A percentile compares a stretch with the other conserved stretches of the same genome.
Conservation (phyloP, 2,113 vertebrate species). For the Mastomys natalensis region DNA sequence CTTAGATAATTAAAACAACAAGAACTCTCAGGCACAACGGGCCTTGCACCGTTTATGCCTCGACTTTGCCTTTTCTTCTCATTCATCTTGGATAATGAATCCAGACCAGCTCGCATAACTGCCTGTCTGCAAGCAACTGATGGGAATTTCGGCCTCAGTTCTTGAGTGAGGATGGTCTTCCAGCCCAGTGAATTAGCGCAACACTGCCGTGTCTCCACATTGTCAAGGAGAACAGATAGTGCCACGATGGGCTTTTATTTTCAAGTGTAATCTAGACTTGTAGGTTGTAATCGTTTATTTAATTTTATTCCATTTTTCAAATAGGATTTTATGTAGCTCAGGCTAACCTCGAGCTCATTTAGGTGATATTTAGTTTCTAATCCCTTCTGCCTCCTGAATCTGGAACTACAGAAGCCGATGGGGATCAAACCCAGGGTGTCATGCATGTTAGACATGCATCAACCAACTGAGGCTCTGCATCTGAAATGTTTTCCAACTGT, state of each 20-base stretch:
- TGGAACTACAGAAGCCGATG: no score
- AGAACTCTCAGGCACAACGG: constrained; percentile 34
- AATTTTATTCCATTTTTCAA: not conserved
- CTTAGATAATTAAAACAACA: constrained; percentile 72
- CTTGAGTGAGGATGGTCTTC: constrained; percentile 57
- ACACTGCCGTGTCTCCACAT: not conserved
- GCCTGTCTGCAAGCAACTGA: constrained; percentile 65
- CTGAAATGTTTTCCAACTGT: not conserved
- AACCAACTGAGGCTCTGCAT: not conserved
- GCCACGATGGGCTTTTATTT: constrained; percentile 9
- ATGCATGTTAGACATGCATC: not conserved
- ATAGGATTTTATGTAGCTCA: not conserved
- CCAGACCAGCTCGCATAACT: constrained; percentile 61
- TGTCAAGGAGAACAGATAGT: not conserved
- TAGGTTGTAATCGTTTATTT: not conserved
- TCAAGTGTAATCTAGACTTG: constrained; percentile 38
- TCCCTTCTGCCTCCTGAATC: not conserved
- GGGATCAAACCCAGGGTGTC: not conserved
- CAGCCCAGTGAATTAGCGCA: constrained; percentile 59
- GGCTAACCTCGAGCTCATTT: not conserved
- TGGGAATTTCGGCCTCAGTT: constrained; percentile 68
- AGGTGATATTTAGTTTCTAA: not conserved
- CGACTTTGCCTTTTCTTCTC: constrained; percentile 64
- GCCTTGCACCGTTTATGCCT: constrained; percentile 51
- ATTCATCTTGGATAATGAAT: constrained; percentile 67